Evolutionary conservation across 2,113 vertebrate genomes (phyloP).

Genomic region (Pluvialis apricaria): DNA sequence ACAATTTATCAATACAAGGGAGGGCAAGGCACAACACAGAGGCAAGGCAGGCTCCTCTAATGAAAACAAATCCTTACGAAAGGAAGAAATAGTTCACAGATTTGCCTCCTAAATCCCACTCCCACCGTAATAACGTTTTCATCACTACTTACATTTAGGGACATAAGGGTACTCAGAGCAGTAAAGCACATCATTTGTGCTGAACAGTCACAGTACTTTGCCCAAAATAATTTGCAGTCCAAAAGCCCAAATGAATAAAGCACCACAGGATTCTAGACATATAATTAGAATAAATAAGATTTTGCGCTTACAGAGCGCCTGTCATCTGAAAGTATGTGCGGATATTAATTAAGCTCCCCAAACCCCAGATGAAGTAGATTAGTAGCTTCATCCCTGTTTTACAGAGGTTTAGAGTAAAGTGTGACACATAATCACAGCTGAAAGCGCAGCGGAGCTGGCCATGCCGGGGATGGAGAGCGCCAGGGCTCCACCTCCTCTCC

Average conservation of each 20-base stretch:
- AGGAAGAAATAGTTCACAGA: neutral
- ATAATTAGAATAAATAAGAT: slow-evolving; percentile 33
- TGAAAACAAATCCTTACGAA: neutral
- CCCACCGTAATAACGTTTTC: neutral
- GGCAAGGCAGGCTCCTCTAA: neutral
- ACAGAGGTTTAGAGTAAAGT: slow-evolving; percentile 9
- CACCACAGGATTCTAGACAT: neutral
- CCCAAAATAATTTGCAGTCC: neutral
- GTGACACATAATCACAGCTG: neutral
- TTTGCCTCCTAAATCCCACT: neutral
- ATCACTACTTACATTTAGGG: neutral
- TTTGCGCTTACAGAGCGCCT: neutral
- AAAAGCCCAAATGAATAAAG: slow-evolving; percentile 19
- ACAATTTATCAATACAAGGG: neutral
- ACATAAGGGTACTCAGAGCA: neutral
- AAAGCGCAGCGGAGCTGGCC: neutral
- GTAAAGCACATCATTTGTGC: slow-evolving; percentile 6
- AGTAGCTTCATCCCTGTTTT: slow-evolving; percentile 37
- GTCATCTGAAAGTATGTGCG: neutral
- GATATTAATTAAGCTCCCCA: slow-evolving; percentile 46
- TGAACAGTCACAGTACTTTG: neutral
- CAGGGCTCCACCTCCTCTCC: slow-evolving; percentile 42
- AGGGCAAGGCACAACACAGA: neutral
- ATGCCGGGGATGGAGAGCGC: neutral
- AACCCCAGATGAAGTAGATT: slow-evolving; percentile 51